Conservation (phyloP, 2,113 vertebrate species). For the Labrus mixtus region DNA sequence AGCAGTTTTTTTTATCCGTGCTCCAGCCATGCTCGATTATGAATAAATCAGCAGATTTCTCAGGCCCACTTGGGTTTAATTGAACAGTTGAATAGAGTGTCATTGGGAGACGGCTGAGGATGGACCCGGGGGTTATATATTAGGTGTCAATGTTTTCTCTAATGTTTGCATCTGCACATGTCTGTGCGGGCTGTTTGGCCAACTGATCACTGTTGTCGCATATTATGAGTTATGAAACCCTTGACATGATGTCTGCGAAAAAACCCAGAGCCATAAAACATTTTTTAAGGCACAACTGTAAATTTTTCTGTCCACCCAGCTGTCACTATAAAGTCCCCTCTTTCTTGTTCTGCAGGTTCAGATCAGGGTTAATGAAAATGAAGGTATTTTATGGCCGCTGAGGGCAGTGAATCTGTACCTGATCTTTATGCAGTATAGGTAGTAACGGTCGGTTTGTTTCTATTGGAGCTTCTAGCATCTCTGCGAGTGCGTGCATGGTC, state of each 20-base stretch:
- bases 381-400: constrained; percentile 58
- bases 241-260: constrained; percentile 12
- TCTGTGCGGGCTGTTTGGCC: constrained; percentile 12
- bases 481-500: neutral
- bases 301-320: constrained; percentile 35
- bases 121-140: constrained; percentile 40
- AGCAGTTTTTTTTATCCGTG: constrained; percentile 36
- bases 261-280: constrained; percentile 46
- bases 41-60: constrained; percentile 48
- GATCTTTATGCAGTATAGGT: constrained; percentile 21
- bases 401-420: constrained; percentile 51
- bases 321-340: constrained; percentile 37
- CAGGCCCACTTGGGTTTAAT: constrained; percentile 53
- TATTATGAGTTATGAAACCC: constrained; percentile 46
- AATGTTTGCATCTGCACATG: constrained; percentile 22
- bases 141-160: constrained; percentile 32
- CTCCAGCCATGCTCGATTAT: constrained; percentile 23
- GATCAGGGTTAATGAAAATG: constrained; percentile 71
- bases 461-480: constrained; percentile 12
- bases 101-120: constrained; percentile 23
- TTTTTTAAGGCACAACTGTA: constrained; percentile 37
- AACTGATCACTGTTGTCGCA: constrained; percentile 29
- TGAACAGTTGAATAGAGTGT: constrained; percentile 58
- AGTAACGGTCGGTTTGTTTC: constrained; percentile 53
- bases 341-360: constrained; percentile 62